Evolutionary conservation across 2,888 invertebrate genomes (phyloP), one percentile per base, ranked within the genome.

Genomic region (Chirona hameri): DNA sequence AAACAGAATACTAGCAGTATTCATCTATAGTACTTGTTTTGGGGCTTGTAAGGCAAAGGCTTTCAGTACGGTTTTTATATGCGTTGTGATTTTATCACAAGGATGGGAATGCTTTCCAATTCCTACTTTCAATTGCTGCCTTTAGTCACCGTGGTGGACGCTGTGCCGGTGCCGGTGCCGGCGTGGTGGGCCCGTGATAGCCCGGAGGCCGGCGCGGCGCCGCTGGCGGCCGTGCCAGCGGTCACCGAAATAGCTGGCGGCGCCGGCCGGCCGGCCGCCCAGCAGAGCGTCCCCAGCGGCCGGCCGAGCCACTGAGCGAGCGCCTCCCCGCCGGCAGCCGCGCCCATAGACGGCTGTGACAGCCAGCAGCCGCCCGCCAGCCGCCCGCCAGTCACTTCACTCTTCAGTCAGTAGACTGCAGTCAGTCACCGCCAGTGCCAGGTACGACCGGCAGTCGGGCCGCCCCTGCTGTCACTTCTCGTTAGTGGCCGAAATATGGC

Each of bases 181-280:
- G 69, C 12, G 69, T 1, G 39, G 39, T 0, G 7, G 60, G 29
- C 72, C 18, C 10, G 72, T 27, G 65, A 65, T n/a, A 27, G n/a
- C 18, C 31, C 31, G 72, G 31, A 2, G 29, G 31, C 31, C 31
- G 31, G 72, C 72, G 31, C 5, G 15, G 18, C 31, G 14, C 31
- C 14, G 31, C 72, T 72, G 31, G 72, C 72, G 15, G 65, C 27
- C 27, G 72, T 72, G 72, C 72, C 72, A 72, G 72, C 31, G 65
- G 27, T 60, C 72, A 72, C 52, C 52, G 52, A 72, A 72, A 72
- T 72, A 72, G 72, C 29, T n/a, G 24, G 18, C 31, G 72, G 27
- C 72, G 15, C 18, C 31, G 69, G 12, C 31, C 31, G 31, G 31
- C 69, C 31, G 29, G 72, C 72, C 31, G 31, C 29, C 72, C 72